phyloP scores from a whole-genome alignment of 2,797 vertebrate species.

The Heterohyrax brucei region DNA sequence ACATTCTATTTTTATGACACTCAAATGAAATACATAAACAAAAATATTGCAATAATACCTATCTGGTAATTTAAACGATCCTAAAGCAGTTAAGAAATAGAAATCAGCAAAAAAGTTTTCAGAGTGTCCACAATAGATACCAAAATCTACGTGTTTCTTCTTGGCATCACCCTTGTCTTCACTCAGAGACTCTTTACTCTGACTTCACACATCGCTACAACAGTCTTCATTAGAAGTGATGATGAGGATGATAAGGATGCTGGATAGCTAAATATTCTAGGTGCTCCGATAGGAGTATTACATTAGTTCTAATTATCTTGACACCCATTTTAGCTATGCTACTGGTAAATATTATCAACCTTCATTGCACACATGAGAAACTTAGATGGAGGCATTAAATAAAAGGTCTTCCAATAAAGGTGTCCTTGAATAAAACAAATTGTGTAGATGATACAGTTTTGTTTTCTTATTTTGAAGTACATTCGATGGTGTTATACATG shows the following conservation, averaged over 20 bases:
- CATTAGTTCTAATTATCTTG: not conserved
- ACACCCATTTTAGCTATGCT: constrained; percentile 23
- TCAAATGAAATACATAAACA: not conserved
- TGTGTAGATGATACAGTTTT: too few species aligned
- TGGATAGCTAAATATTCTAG: not conserved
- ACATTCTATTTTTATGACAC: not conserved
- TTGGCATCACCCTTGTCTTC: not conserved
- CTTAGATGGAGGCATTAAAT: constrained; percentile 21
- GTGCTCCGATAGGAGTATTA: not conserved
- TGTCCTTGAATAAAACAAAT: too few species aligned
- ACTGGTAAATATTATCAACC: not conserved
- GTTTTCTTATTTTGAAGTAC: too few species aligned
- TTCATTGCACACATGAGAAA: constrained; percentile 38
- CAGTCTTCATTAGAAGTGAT: not conserved
- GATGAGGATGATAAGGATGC: not conserved
- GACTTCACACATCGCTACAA: not conserved
- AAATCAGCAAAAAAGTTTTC: constrained; percentile 16
- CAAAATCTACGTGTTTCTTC: not conserved
- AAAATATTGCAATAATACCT: not conserved
- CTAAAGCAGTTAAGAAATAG: not conserved
- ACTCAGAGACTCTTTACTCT: not conserved
- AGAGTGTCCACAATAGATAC: not conserved
- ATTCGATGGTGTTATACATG: too few species aligned
- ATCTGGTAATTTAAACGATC: not conserved
- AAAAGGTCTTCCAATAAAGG: too few species aligned